Evolutionary conservation across 2,888 invertebrate species (phyloP), one percentile per base, ranked within the genome.

Genomic region (Ectobius pallidus): DNA sequence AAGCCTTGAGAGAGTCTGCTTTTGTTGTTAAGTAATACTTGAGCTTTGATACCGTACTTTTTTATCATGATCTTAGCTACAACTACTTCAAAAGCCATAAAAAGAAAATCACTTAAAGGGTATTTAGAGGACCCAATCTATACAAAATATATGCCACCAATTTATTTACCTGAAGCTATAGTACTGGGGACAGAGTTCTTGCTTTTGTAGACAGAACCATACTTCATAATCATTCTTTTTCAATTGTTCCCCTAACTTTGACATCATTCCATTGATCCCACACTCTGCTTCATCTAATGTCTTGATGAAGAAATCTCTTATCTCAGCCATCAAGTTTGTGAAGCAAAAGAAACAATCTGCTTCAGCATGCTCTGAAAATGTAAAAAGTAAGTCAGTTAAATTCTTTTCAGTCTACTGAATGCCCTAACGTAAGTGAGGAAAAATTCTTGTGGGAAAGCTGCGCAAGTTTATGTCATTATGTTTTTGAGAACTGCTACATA

Each of bases 341-440:
- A 99, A 99, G 81, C 98, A 97, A 84, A 97, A 99, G 84, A 99
- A 99, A 75, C 96, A 93, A 82, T 99, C 99, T 0, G 98, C 95
- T 82, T 99, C 99, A 0, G 99, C 99, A 82, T 93, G 87, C 80
- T 92, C 97, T 94, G 83, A 42, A 83, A 83, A 67, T n/a, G n/a
- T n/a, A n/a, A n/a, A n/a, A n/a, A n/a, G n/a, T n/a, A n/a, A n/a
- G n/a, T n/a, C n/a, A n/a, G n/a, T n/a, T n/a, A n/a, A n/a, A n/a
- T n/a, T n/a, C n/a, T n/a, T n/a, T n/a, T n/a, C n/a, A n/a, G n/a
- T n/a, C n/a, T n/a, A n/a, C n/a, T n/a, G n/a, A n/a, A n/a, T n/a
- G n/a, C n/a, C n/a, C n/a, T n/a, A n/a, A n/a, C n/a, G n/a, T n/a
- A n/a, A n/a, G n/a, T n/a, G n/a, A n/a, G n/a, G n/a, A n/a, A n/a